phyloP scores from a whole-genome alignment of 2,797 vertebrate genomes.

The Vespertilio murinus region DNA sequence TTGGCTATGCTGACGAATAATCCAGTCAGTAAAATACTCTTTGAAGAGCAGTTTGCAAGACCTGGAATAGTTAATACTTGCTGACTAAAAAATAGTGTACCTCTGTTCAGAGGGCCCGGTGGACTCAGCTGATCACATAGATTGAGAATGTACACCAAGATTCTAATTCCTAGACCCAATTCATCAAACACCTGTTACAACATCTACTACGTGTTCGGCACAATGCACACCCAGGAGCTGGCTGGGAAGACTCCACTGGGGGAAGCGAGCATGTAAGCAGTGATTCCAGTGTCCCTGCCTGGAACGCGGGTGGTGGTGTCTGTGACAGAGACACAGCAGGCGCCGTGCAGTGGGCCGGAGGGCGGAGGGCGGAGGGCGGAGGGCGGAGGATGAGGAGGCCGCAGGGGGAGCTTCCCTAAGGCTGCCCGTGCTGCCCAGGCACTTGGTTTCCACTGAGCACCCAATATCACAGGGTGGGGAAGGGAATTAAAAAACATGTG shows the following conservation, averaged over 20 bases:
- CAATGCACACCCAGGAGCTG: not conserved
- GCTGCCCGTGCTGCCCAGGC: not conserved
- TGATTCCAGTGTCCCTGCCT: not conserved
- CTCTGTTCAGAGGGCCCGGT: not conserved
- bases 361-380: not conserved
- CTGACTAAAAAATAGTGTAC: not conserved
- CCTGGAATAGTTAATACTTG: not conserved
- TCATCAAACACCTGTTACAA: not conserved
- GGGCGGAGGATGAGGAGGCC: not conserved
- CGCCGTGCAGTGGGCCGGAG: not conserved
- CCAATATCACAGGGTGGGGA: not conserved
- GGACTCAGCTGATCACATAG: not conserved
- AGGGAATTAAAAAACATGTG: not conserved
- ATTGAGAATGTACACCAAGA: not conserved
- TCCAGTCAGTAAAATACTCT: conserved; percentile 12
- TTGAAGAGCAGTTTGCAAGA: not conserved
- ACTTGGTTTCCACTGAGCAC: not conserved
- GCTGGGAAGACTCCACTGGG: not conserved
- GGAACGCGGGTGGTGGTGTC: not conserved
- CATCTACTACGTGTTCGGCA: not conserved
- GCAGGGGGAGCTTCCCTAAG: not conserved
- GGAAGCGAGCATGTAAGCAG: not conserved
- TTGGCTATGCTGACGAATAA: not conserved
- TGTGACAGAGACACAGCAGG: not conserved
- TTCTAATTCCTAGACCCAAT: not conserved